A percentile compares a stretch with the other conserved stretches of the same genome.
These are phyloP conservation scores for Eurytoma californica DNA, from an alignment of 2,888 invertebrate genomes.

Conservation along the genomic window DNA sequence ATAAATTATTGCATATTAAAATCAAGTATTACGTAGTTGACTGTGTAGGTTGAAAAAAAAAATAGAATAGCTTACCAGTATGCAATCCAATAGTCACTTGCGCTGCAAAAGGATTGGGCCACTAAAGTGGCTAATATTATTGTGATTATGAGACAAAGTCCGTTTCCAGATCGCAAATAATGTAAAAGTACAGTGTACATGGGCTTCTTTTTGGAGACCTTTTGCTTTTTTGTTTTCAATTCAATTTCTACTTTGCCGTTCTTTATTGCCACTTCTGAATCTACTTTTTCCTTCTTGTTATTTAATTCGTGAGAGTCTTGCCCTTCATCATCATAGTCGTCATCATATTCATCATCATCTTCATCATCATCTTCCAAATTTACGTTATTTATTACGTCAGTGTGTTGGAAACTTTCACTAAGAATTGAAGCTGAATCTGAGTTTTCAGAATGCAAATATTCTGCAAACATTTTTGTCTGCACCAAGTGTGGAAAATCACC, in stretches of 20 bases:
- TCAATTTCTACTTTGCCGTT: neutral
- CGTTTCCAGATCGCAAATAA: too few relatives aligned
- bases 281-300: constrained; percentile 69
- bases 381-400: too few relatives aligned
- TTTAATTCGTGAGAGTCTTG: constrained; percentile 80
- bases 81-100: constrained; percentile 86
- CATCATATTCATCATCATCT: constrained; percentile 58
- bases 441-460: constrained; percentile 64
- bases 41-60: too few relatives aligned
- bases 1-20: constrained; percentile 33
- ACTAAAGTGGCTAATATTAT: constrained; percentile 78
- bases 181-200: constrained; percentile 75
- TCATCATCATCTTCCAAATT: constrained; percentile 35
- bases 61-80: constrained; percentile 79
- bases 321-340: constrained; percentile 76
- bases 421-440: neutral
- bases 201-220: constrained; percentile 83
- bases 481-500: constrained; percentile 79
- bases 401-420: too few relatives aligned
- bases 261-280: neutral
- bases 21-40: too few relatives aligned
- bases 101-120: constrained; percentile 83
- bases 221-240: constrained; percentile 82
- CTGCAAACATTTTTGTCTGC: constrained; percentile 76
- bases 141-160: constrained; percentile 56